Evolutionary conservation across 2,113 vertebrate species (phyloP), one percentile per base, ranked within the genome.

Genomic region (Megalops atlanticus): DNA sequence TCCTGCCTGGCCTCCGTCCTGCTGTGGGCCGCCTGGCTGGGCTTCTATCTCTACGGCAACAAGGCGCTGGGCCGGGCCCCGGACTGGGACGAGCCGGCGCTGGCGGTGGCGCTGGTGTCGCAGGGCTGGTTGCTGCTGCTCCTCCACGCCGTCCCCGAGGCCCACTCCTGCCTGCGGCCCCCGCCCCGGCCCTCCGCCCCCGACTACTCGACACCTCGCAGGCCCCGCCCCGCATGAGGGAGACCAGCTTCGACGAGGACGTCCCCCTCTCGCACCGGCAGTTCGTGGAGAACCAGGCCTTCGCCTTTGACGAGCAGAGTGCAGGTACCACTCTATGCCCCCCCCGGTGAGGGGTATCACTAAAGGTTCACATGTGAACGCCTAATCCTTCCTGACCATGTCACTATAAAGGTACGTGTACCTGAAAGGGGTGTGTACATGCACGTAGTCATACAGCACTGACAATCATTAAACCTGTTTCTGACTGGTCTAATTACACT

Each of bases 261-360:
- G 94, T 97, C 84, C 96, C 96, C 76, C 95, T 98, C 79, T 96
- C 97, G 0, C 93, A 94, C 87, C 93, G 97, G 84, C 95, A 97
- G 92, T 99, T 97, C 89, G 97, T 97, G 95, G 98, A 99, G 85
- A 98, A 97, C 88, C 97, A 99, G 90, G 95, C 95, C 85, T 99
- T 97, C 80, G 96, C 96, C 3, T 97, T 98, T 93, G 97, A 93
- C 43, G 97, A 99, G 8, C 96, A 96, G 84, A 96, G 94, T 8
- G 95, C 97, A 96, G 97, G 97, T 99, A 93, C 21, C 43, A 45
- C 43, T 45, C 7, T 1, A 10, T 45, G n/a, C 45, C 45, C 45
- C 45, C 45, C 45, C 45, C 45, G n/a, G n/a, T n/a, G n/a, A n/a
- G n/a, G n/a, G n/a, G n/a, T n/a, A n/a, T n/a, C n/a, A n/a, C n/a